These are phyloP conservation scores for Tympanuchus pallidicinctus DNA, from an alignment of 2,113 vertebrate genomes.

Conservation along the genomic window DNA sequence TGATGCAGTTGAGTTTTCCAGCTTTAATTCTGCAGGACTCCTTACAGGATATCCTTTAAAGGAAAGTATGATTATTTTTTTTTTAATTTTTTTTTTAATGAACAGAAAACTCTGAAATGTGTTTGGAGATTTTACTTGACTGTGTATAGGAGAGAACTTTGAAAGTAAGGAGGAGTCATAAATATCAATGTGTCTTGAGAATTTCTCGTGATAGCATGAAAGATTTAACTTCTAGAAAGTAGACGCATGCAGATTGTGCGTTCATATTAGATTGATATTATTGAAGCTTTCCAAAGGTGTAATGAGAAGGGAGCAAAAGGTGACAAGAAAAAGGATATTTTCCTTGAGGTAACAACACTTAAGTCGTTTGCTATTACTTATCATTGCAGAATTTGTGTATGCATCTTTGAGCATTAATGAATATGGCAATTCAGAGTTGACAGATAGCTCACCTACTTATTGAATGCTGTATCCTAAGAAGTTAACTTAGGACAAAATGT, in stretches of 20 bases:
- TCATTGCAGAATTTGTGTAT: not conserved
- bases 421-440: not conserved
- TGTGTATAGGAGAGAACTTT: not conserved
- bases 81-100: not conserved
- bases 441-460: not conserved
- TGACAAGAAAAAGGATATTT: not conserved
- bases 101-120: not conserved
- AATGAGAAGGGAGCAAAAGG: not conserved
- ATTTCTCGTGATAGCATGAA: constrained; percentile 22
- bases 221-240: constrained; percentile 17
- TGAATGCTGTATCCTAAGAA: not conserved
- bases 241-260: not conserved
- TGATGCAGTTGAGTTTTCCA: not conserved
- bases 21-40: not conserved
- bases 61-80: not conserved
- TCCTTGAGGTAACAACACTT: not conserved
- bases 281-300: not conserved
- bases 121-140: constrained; percentile 17
- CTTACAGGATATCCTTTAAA: not conserved
- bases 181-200: not conserved
- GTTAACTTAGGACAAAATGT: not conserved
- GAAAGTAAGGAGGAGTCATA: not conserved
- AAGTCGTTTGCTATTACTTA: not conserved
- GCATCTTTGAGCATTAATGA: not conserved
- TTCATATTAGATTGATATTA: not conserved